Percentiles rank a stretch among this genome's conserved stretches.
Evolutionary conservation across 2,113 vertebrate species (phyloP).

Genomic region (Pica pica): DNA sequence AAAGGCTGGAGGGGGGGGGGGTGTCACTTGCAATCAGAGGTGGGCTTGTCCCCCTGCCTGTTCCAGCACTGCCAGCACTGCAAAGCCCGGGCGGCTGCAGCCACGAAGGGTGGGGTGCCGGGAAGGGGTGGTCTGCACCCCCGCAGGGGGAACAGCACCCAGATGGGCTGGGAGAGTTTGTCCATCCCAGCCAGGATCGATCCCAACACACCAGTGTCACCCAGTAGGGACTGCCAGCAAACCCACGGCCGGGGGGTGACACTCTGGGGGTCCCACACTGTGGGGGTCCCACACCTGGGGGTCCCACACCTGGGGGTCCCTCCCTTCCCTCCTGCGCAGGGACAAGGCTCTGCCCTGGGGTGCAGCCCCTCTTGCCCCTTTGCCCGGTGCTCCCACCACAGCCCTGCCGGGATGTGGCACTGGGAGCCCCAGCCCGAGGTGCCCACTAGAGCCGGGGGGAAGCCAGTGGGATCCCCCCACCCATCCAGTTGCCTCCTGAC

Average conservation of each 20-base stretch:
- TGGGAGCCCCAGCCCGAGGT: neutral
- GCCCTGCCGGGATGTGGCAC: fast-evolving
- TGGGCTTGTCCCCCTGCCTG: neutral
- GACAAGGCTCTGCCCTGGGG: fast-evolving
- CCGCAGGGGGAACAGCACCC: fast-evolving
- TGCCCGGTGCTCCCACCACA: neutral
- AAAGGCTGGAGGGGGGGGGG: neutral
- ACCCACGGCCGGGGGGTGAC: fast-evolving
- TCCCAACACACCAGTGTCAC: neutral
- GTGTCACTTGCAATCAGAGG: neutral
- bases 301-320: neutral
- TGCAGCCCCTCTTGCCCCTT: neutral
- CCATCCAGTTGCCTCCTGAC: neutral
- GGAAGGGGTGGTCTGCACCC: neutral
- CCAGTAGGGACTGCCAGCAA: neutral
- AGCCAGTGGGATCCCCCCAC: fast-evolving
- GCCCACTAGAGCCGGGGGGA: fast-evolving
- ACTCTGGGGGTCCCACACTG: neutral
- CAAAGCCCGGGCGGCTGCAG: neutral
- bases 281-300: neutral
- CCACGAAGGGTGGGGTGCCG: fast-evolving
- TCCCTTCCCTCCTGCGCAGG: too few relatives aligned
- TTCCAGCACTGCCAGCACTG: neutral
- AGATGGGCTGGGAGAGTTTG: neutral
- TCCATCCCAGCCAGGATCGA: neutral